These are phyloP conservation scores for Whitmania pigra DNA, from an alignment of 1,140 invertebrate species.

Conservation along the genomic window DNA sequence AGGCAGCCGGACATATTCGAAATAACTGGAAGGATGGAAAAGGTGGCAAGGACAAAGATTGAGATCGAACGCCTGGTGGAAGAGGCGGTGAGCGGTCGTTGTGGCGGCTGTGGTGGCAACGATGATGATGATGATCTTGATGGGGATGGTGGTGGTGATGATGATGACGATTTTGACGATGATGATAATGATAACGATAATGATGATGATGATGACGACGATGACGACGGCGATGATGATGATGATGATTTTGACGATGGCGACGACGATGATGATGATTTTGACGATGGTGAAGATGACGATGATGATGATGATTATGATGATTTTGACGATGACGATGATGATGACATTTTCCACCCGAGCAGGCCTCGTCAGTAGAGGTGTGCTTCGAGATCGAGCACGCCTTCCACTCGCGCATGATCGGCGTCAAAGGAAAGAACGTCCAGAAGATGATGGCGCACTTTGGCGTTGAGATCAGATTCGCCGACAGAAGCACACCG, in stretches of 20 bases:
- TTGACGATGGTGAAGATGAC: no score
- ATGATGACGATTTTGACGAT: no score
- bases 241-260: no score
- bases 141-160: not conserved
- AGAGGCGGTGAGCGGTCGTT: not conserved
- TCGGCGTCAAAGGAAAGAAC: slow-evolving; percentile 3
- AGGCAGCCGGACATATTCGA: not conserved
- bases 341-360: not conserved
- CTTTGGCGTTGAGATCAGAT: slow-evolving; percentile 6
- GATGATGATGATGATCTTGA: not conserved
- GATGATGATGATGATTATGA: no score
- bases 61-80: not conserved
- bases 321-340: no score
- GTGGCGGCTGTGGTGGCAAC: not conserved
- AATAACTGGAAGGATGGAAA: not conserved
- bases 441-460: not conserved
- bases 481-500: not conserved
- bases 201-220: no score
- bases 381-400: not conserved
- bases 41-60: not conserved
- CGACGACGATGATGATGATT: no score
- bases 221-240: no score
- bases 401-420: not conserved
- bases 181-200: no score
- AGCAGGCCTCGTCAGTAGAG: not conserved